A percentile compares a stretch with the other conserved stretches of the same genome.
phyloP scores from a whole-genome alignment of 2,113 vertebrate genomes.

The Onychostoma macrolepis region DNA sequence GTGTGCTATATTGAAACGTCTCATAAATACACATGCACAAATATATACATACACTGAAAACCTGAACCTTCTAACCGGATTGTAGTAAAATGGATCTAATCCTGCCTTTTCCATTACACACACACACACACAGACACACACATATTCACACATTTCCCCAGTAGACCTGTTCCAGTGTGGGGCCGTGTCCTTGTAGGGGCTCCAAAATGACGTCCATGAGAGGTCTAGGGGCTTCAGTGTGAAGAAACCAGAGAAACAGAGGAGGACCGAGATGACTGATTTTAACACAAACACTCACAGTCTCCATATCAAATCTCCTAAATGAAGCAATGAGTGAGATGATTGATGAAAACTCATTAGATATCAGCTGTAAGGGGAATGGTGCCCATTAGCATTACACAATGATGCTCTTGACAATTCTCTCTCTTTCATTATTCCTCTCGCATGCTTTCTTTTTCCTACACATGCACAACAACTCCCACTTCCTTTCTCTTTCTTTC shows the following conservation, averaged over 20 bases:
- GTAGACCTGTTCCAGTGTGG: conserved; percentile 20
- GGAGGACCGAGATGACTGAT: background rate
- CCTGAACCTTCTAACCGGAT: background rate
- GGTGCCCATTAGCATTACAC: conserved; percentile 22
- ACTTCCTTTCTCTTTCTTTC: background rate
- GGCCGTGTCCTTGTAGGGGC: conserved; percentile 30
- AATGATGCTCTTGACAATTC: background rate
- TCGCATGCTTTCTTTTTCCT: background rate
- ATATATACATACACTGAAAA: background rate
- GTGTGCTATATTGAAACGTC: background rate
- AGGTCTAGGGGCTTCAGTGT: conserved; percentile 41
- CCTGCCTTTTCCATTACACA: background rate
- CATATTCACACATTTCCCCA: conserved; percentile 15
- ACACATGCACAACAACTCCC: background rate
- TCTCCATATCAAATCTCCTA: background rate
- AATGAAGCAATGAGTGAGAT: conserved; percentile 13
- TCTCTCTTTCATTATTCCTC: background rate
- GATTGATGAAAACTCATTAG: conserved; percentile 31
- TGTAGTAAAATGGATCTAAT: conserved; percentile 2
- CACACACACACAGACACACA: conserved; percentile 19
- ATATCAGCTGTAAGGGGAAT: conserved; percentile 17
- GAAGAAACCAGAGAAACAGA: conserved; percentile 36
- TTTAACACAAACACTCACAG: conserved; percentile 12
- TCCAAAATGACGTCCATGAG: conserved; percentile 55
- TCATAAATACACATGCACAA: background rate